These are phyloP conservation scores for Ips typographus DNA, from an alignment of 1,140 invertebrate species.

Conservation along the genomic window DNA sequence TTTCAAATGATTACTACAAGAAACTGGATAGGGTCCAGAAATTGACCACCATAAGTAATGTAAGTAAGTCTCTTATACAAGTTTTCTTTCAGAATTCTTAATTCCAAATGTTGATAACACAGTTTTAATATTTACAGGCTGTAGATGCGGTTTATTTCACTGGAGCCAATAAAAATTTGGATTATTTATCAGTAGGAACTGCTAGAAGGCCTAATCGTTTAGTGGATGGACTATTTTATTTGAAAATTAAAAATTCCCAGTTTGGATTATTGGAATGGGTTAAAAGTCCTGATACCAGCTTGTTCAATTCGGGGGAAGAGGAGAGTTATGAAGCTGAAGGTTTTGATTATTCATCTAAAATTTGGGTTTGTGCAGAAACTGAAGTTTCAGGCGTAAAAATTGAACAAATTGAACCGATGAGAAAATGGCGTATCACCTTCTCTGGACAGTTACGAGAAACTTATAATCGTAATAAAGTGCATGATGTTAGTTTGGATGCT, in stretches of 20 bases:
- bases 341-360: too few relatives aligned
- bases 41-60: constrained; percentile 51
- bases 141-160: constrained; percentile 65
- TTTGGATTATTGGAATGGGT: constrained; percentile 62
- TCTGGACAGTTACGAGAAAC: constrained; percentile 64
- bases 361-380: too few relatives aligned
- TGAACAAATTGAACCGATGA: constrained; percentile 59
- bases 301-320: constrained; percentile 58
- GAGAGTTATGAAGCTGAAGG: constrained; percentile 61
- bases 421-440: constrained; percentile 64
- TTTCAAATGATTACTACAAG: constrained; percentile 33
- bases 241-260: constrained; percentile 52
- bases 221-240: constrained; percentile 58
- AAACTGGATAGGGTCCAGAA: constrained; percentile 57
- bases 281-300: constrained; percentile 62
- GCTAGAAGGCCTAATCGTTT: constrained; percentile 55
- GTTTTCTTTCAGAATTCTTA: neutral
- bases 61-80: constrained; percentile 34
- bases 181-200: constrained; percentile 52
- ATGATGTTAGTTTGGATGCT: constrained; percentile 55
- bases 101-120: neutral
- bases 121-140: constrained; percentile 50
- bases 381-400: constrained; percentile 39
- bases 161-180: constrained; percentile 55
- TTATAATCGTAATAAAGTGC: constrained; percentile 27